Evolutionary conservation across 2,797 vertebrate genomes (phyloP).

Genomic region (Eurystomus glaucurus): DNA sequence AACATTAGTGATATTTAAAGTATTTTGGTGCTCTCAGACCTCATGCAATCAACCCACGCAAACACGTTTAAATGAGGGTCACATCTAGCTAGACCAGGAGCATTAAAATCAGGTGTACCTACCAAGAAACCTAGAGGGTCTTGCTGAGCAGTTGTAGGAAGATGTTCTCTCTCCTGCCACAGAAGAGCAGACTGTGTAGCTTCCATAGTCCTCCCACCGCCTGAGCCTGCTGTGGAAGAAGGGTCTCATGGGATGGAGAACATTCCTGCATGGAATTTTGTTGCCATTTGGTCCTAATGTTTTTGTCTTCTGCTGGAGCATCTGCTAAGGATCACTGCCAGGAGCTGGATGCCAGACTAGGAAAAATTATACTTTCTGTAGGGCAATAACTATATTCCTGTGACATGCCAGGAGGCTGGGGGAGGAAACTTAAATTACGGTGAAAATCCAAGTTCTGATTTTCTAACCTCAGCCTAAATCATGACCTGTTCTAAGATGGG

Average conservation of each 20-base stretch:
- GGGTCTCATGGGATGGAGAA: not conserved
- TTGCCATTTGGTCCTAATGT: not conserved
- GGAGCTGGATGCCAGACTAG: not conserved
- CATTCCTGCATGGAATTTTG: not conserved
- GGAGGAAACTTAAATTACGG: not conserved
- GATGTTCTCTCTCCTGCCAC: not conserved
- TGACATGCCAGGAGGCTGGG: not conserved
- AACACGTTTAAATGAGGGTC: not conserved
- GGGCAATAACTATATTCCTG: not conserved
- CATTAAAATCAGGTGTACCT: accelerated
- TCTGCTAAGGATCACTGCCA: slow-evolving; percentile 53
- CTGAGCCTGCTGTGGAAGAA: not conserved
- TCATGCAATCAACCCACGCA: accelerated
- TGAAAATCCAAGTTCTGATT: not conserved
- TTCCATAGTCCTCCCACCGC: not conserved
- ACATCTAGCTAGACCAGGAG: not conserved
- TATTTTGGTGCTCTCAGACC: not conserved
- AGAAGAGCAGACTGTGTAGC: accelerated
- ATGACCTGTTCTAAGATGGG: not conserved
- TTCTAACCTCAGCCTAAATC: not conserved
- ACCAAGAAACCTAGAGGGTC: accelerated
- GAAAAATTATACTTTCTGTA: slow-evolving; percentile 45
- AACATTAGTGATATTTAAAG: not conserved
- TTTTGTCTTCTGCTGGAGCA: slow-evolving; percentile 48
- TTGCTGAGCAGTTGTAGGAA: not conserved